phyloP scores from a whole-genome alignment of 2,888 invertebrate species.

The Orchesella flavescens region DNA sequence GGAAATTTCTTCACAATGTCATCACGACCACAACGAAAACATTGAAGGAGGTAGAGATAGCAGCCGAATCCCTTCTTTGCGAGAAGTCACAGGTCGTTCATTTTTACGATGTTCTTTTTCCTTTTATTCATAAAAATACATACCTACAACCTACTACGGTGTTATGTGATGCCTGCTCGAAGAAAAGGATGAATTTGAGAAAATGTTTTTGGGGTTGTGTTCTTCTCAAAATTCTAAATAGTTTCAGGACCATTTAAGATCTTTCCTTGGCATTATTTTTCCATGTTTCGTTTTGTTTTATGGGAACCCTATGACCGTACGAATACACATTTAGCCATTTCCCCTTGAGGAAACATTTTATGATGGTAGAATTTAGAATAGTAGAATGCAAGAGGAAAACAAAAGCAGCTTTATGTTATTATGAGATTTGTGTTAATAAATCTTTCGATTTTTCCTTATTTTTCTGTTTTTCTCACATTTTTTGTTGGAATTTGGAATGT shows the following conservation, averaged over 20 bases:
- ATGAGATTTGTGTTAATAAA: constrained; percentile 57
- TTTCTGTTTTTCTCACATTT: constrained; percentile 6
- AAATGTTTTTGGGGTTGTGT: constrained; percentile 40
- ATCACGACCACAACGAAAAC: constrained; percentile 25
- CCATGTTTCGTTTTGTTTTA: too few relatives aligned
- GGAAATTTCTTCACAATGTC: constrained; percentile 51
- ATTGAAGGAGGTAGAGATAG: not conserved
- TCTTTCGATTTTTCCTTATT: constrained; percentile 39
- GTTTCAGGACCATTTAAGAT: constrained; percentile 48
- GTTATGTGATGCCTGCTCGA: too few relatives aligned
- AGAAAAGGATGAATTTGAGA: constrained; percentile 5
- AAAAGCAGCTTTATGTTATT: constrained; percentile 2
- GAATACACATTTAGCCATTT: too few relatives aligned
- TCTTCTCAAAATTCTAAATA: not conserved
- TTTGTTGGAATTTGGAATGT: constrained; percentile 7
- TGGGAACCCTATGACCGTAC: too few relatives aligned
- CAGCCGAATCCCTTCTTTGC: not conserved
- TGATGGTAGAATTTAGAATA: constrained; percentile 9
- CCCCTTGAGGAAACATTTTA: not conserved
- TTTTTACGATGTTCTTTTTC: constrained; percentile 45
- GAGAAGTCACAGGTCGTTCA: constrained; percentile 60
- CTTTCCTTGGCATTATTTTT: not conserved
- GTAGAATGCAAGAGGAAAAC: constrained; percentile 7
- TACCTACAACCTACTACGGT: too few relatives aligned
- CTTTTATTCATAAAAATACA: not conserved